Evolutionary conservation across 2,888 invertebrate species (phyloP), one percentile per base, ranked within the genome.

Genomic region (Andrena hattorfiana): DNA sequence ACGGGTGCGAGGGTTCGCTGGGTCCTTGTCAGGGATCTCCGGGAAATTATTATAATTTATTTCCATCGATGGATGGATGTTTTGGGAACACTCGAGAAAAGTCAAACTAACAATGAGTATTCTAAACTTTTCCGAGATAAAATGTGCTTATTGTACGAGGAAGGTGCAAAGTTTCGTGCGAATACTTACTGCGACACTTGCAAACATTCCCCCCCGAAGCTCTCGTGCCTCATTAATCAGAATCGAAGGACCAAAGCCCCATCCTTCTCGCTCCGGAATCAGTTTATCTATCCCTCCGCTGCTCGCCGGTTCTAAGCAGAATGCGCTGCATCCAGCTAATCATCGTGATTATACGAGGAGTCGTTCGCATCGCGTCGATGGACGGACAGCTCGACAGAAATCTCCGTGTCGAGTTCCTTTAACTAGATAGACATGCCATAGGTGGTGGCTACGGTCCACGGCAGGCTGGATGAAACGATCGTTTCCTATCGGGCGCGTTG

Each of bases 321-420:
- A 42, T n/a, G 35, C 54, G 68, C 32, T 28, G 59, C 60, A 32
- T 69, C 74, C 64, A 35, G 76, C 84, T 81, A 84, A 81, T 77
- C 84, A 78, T 82, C 69, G 72, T 77, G 87, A 85, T 73, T 78
- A 67, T 75, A 76, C 76, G 83, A 66, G 79, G 60, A 74, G 56
- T 87, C 85, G 79, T 84, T 84, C 66, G 84, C 77, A 76, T 79
- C 51, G 68, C 80, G 76, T 80, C 84, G 77, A 88, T 80, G 85
- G 89, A 81, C 75, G 75, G 88, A 88, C 88, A 88, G 87, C 84
- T 77, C 82, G 88, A 88, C 88, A 87, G 88, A 87, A 72, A 81
- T 88, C 83, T 72, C 80, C 85, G 85, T 77, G 88, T 85, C 86
- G 81, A 78, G 79, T 86, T 72, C 69, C 89, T 85, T 89, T 88